Percentiles rank a stretch among this genome's conserved stretches.
phyloP scores from a whole-genome alignment of 1,140 invertebrate species.

The Drusus annulatus region DNA sequence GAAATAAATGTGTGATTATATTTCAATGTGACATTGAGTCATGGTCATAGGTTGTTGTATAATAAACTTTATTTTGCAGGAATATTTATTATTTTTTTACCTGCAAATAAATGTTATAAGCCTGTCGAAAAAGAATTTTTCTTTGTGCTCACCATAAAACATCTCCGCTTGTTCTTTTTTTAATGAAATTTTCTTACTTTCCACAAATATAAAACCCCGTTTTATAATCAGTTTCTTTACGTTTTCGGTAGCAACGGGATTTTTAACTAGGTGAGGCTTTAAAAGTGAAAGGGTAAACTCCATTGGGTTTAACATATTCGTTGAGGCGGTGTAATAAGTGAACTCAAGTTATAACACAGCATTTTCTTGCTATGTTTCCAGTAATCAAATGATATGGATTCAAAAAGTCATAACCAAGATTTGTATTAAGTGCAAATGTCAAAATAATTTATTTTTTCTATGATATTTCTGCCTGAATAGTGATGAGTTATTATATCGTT shows the following conservation, averaged over 20 bases:
- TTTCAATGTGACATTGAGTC: too few species aligned
- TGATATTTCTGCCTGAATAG: too few species aligned
- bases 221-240: constrained; percentile 79
- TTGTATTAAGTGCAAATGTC: too few species aligned
- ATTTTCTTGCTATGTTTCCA: too few species aligned
- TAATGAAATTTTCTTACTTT: constrained; percentile 77
- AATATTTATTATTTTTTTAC: constrained; percentile 65
- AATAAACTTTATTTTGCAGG: background rate
- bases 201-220: constrained; percentile 84
- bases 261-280: constrained; percentile 82
- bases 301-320: constrained; percentile 14
- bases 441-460: too few species aligned
- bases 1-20: too few species aligned
- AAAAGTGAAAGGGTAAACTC: constrained; percentile 79
- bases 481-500: too few species aligned
- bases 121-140: constrained; percentile 91
- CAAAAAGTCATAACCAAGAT: too few species aligned
- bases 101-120: constrained; percentile 89
- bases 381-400: too few species aligned
- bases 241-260: constrained; percentile 76
- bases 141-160: constrained; percentile 89
- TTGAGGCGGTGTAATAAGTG: background rate
- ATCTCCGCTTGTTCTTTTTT: constrained; percentile 76
- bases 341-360: too few species aligned
- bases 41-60: background rate